Base-by-base conservation (phyloP, 2,113 vertebrate species). In the Oxyruncus cristatus region DNA sequence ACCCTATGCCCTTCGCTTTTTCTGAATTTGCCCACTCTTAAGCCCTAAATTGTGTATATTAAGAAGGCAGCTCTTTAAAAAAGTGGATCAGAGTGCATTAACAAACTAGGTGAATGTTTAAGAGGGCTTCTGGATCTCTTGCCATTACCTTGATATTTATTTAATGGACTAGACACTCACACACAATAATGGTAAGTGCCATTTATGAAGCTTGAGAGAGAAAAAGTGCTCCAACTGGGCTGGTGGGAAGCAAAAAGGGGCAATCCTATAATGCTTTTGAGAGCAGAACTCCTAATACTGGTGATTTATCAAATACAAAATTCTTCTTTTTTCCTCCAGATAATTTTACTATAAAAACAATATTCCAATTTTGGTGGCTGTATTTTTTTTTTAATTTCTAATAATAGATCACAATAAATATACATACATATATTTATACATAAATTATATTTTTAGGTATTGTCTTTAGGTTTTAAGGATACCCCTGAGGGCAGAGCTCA, bases 121-220 rank as follows among this genome's bases (percentile, higher is more conserved):
- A 95, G 79, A 39, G 63, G 68, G 44, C 32, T 95, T 93, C 75
- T 83, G 46, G 23, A 90, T 85, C 85, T 88, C 78, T 70, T 88
- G 28, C 42, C 32, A 19, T 80, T 89, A 78, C 33, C 55, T 24
- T 87, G 79, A 75, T 94, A 78, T 74, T 86, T 78, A 88, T 93
- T 95, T 94, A 96, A 92, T 75, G 63, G 68, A 91, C 79, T 77
- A 92, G 72, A 55, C 56, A 50, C 33, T 67, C 2, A 0, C 42
- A 84, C 42, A 86, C 72, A 67, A 49, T 41, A n/a, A 72, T 67
- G 68, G 6, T 66, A 94, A 92, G 83, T 87, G 52, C 65, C 76
- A 91, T 72, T 86, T 93, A 92, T 8, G 56, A n/a, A 78, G 58
- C 56, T n/a, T n/a, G 63, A 85, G 35, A 84, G 84, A 78, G 76